Evolutionary conservation across 2,888 invertebrate species (phyloP).

Genomic region (Cheilosia urbana): DNA sequence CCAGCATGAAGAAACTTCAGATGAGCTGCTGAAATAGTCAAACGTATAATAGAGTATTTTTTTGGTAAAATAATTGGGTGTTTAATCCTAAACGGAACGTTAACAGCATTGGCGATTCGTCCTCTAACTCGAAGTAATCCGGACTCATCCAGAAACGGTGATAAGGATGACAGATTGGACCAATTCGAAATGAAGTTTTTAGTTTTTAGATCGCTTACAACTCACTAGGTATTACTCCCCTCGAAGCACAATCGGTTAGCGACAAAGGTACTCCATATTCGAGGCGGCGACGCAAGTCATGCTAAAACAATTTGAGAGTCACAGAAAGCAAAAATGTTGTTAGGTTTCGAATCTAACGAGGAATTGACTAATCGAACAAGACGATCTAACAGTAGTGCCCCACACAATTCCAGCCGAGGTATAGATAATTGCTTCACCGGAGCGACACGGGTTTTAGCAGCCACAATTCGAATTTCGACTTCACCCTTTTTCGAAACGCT

Average conservation of each 20-base stretch:
- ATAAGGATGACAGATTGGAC: background rate
- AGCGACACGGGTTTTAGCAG: too few species aligned
- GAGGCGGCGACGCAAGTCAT: background rate
- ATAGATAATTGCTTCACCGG: too few species aligned
- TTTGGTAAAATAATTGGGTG: background rate
- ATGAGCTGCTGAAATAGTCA: too few species aligned
- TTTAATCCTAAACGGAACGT: background rate
- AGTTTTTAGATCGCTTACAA: background rate
- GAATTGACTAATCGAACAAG: too few species aligned
- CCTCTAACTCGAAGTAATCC: background rate
- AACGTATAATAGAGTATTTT: too few species aligned
- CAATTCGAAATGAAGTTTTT: background rate
- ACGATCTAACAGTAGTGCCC: too few species aligned
- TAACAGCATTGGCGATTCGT: background rate
- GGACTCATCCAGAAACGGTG: background rate
- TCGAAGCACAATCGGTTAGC: too few species aligned
- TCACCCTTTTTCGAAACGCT: too few species aligned
- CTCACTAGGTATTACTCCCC: too few species aligned
- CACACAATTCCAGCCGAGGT: too few species aligned
- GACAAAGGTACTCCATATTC: background rate
- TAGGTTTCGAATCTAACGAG: background rate
- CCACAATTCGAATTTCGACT: too few species aligned
- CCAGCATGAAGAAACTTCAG: too few species aligned
- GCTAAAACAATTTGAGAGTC: background rate
- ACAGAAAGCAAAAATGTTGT: background rate